Evolutionary conservation across 2,888 invertebrate genomes (phyloP).

Genomic region (Nomada goodeniana): DNA sequence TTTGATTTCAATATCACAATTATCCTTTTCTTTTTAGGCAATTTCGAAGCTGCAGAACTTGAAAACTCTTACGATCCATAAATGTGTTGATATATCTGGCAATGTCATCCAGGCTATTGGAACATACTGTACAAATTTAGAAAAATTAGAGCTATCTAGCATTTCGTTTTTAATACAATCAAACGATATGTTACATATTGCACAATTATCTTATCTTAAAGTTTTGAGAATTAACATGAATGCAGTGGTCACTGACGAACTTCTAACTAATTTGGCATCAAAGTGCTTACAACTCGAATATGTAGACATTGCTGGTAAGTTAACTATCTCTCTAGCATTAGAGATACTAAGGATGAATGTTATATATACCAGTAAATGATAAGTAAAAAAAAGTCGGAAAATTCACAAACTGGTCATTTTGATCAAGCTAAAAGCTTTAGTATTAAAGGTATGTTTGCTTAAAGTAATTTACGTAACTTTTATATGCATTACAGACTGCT

Average conservation of each 20-base stretch:
- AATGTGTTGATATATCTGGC: constrained; percentile 70
- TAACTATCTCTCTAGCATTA: not conserved
- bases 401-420: no score
- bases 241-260: constrained; percentile 85
- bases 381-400: no score
- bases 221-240: constrained; percentile 85
- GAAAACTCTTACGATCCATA: constrained; percentile 70
- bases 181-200: constrained; percentile 80
- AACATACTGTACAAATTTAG: constrained; percentile 68
- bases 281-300: constrained; percentile 73
- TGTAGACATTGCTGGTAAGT: constrained; percentile 76
- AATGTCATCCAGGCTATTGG: constrained; percentile 73
- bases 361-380: no score
- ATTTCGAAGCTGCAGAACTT: constrained; percentile 72
- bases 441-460: no score
- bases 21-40: constrained; percentile 64
- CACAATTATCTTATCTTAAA: constrained; percentile 84
- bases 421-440: no score
- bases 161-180: constrained; percentile 81
- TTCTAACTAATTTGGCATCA: constrained; percentile 85
- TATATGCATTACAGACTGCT: constrained; percentile 49
- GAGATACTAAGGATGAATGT: no score
- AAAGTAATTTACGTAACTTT: not conserved
- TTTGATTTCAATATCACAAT: not conserved
- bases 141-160: constrained; percentile 70